phyloP scores from a whole-genome alignment of 2,113 vertebrate genomes.

The Tragelaphus imberbis region DNA sequence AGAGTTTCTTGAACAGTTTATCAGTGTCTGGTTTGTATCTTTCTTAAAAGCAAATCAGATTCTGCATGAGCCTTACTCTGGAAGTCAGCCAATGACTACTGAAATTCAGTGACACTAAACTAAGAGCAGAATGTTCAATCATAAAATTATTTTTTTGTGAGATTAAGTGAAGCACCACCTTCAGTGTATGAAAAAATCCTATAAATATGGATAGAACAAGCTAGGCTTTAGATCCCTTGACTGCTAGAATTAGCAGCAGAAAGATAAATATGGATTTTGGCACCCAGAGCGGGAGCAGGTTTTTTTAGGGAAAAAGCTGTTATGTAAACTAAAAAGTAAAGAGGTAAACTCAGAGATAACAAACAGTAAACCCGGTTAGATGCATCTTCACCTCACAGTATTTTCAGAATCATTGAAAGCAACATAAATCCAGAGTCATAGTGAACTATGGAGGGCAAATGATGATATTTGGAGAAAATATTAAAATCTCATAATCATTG shows the following conservation, averaged over 20 bases:
- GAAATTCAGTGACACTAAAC: neutral
- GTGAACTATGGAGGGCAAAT: neutral
- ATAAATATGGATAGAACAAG: neutral
- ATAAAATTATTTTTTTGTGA: neutral
- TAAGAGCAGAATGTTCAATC: neutral
- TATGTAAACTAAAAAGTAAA: conserved; percentile 3
- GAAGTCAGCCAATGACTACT: neutral
- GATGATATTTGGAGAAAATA: neutral
- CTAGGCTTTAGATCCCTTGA: neutral
- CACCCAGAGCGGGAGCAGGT: neutral
- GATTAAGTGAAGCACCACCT: neutral
- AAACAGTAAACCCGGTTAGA: neutral
- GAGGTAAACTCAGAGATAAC: neutral
- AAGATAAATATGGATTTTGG: conserved; percentile 31
- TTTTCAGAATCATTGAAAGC: neutral
- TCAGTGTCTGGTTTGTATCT: neutral
- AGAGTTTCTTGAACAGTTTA: neutral
- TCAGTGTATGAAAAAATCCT: neutral
- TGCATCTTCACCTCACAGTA: neutral
- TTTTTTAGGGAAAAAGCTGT: neutral
- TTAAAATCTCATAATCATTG: neutral
- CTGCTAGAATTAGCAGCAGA: neutral
- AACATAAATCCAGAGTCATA: neutral
- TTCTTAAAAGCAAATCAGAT: neutral
- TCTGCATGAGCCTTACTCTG: neutral